Percentiles rank a stretch among this genome's conserved stretches.
phyloP scores from a whole-genome alignment of 2,888 invertebrate genomes.

The Brachyopa scutellaris region DNA sequence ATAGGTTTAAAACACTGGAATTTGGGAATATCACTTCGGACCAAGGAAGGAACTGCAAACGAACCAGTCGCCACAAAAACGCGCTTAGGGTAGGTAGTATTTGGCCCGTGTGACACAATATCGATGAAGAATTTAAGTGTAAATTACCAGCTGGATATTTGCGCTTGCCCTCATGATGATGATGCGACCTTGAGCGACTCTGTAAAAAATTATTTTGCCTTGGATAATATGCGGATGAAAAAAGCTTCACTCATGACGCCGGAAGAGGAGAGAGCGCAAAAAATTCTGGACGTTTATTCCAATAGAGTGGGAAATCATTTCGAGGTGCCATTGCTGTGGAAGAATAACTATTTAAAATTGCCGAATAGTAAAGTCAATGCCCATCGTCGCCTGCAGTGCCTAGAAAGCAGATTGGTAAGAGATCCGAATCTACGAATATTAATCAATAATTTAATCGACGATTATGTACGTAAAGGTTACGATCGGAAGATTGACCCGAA shows the following conservation, averaged over 20 bases:
- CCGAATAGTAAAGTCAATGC: constrained; percentile 10
- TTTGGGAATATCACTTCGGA: constrained; percentile 14
- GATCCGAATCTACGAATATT: not conserved
- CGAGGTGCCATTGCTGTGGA: constrained; percentile 22
- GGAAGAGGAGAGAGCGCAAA: constrained; percentile 9
- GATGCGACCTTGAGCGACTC: not conserved
- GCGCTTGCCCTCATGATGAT: not conserved
- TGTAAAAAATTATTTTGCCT: constrained; percentile 12
- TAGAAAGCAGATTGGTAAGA: constrained; percentile 1
- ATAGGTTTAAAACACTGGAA: constrained; percentile 33
- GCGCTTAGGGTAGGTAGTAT: constrained; percentile 22
- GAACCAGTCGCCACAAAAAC: constrained; percentile 19
- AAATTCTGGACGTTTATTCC: constrained; percentile 13
- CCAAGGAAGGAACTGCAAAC: constrained; percentile 7
- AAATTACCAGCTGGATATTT: constrained; percentile 12
- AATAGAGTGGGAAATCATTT: constrained; percentile 12
- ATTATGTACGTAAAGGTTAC: not conserved
- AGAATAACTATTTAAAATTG: not conserved
- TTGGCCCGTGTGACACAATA: constrained; percentile 11
- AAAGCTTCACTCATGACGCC: constrained; percentile 1
- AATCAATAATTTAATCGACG: not conserved
- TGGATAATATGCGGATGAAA: constrained; percentile 19
- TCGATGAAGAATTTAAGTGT: not conserved
- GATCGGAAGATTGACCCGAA: not conserved
- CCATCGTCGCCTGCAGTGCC: not conserved